Percentiles rank a stretch among this genome's conserved stretches.
phyloP scores from a whole-genome alignment of 2,113 vertebrate genomes.

The Phoenicopterus ruber region DNA sequence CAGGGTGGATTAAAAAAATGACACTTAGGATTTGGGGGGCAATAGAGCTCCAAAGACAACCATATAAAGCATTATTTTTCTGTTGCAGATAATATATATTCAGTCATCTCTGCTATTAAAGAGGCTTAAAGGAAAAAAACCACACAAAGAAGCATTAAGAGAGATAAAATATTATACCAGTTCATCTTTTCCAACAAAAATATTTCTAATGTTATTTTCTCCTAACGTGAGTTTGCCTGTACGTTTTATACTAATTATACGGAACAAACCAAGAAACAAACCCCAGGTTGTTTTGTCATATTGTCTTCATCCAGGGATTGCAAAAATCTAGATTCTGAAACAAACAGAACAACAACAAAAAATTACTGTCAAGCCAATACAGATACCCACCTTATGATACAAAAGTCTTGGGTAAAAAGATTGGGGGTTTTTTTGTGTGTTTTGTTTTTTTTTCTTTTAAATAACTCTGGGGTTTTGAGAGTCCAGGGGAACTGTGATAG shows the following conservation, averaged over 20 bases:
- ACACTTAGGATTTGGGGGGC: background rate
- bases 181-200: background rate
- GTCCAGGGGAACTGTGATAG: background rate
- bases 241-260: background rate
- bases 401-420: background rate
- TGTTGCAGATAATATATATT: background rate
- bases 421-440: too few species aligned
- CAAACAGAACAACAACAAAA: background rate
- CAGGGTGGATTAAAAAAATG: background rate
- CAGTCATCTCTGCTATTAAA: background rate
- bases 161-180: background rate
- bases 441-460: background rate
- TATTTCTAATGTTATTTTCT: background rate
- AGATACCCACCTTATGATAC: background rate
- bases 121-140: background rate
- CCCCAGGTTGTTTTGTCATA: constrained; percentile 98
- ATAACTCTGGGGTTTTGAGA: background rate
- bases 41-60: background rate
- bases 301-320: constrained; percentile 93
- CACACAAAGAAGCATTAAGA: background rate
- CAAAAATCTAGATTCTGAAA: constrained; percentile 90
- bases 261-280: constrained; percentile 64
- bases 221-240: background rate
- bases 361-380: background rate
- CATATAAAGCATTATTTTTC: background rate